These are phyloP conservation scores for Ennomos quercinarius DNA, from an alignment of 2,888 invertebrate species.

Conservation along the genomic window DNA sequence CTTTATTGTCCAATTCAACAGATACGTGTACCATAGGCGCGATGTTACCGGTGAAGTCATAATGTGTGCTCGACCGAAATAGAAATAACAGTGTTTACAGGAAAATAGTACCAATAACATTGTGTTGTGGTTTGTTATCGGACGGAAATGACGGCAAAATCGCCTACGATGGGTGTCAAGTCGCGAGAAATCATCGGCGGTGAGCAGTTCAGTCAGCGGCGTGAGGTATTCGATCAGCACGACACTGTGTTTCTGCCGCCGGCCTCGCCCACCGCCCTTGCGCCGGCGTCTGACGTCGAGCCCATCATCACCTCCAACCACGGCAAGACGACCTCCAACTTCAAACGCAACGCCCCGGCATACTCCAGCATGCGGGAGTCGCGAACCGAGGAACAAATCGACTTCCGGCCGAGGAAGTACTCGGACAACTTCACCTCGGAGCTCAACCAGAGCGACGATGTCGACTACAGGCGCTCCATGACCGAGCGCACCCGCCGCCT, in stretches of 20 bases:
- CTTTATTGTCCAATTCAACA: slow-evolving; percentile 81
- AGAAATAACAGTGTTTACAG: slow-evolving; percentile 79
- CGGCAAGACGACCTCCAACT: slow-evolving; percentile 77
- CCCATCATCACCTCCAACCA: slow-evolving; percentile 77
- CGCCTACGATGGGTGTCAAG: slow-evolving; percentile 79
- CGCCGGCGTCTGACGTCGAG: slow-evolving; percentile 64
- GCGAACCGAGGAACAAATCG: slow-evolving; percentile 68
- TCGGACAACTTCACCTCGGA: slow-evolving; percentile 80
- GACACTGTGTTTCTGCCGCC: slow-evolving; percentile 79
- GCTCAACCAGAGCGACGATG: slow-evolving; percentile 75
- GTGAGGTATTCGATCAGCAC: slow-evolving; percentile 82
- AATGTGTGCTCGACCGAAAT: slow-evolving; percentile 81
- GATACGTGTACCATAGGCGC: slow-evolving; percentile 74
- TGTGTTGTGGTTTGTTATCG: slow-evolving; percentile 84
- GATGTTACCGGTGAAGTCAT: slow-evolving; percentile 83
- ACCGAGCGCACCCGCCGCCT: slow-evolving; percentile 75
- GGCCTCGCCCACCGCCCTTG: slow-evolving; percentile 62
- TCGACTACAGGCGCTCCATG: slow-evolving; percentile 76
- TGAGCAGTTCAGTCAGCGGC: slow-evolving; percentile 81
- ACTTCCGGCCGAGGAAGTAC: slow-evolving; percentile 77
- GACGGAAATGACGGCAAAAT: slow-evolving; percentile 81
- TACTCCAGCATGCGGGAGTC: slow-evolving; percentile 81
- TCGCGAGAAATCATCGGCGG: slow-evolving; percentile 81
- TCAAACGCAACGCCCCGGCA: slow-evolving; percentile 74
- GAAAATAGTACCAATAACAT: slow-evolving; percentile 83